These are phyloP conservation scores for Luperina nickerlii DNA, from an alignment of 2,888 invertebrate genomes.

Conservation along the genomic window DNA sequence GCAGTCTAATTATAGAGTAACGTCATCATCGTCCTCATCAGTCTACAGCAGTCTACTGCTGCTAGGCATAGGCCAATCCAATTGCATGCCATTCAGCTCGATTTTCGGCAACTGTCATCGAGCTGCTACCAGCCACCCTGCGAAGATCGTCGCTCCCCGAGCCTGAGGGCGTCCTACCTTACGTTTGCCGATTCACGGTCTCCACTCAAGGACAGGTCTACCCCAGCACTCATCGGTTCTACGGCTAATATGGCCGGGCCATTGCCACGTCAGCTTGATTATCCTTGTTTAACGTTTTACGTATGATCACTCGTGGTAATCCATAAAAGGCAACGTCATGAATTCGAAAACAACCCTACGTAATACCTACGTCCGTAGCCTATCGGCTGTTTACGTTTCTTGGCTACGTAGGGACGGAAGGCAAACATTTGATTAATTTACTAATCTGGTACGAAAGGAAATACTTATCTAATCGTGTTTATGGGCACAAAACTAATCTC, in stretches of 20 bases:
- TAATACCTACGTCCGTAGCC: slow-evolving; percentile 53
- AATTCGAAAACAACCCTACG: slow-evolving; percentile 29
- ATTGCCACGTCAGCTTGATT: background rate
- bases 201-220: background rate
- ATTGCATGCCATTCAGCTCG: background rate
- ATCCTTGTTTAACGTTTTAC: background rate
- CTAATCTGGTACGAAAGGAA: slow-evolving; percentile 52
- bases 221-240: background rate
- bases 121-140: background rate
- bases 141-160: background rate
- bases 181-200: background rate
- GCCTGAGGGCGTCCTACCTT: background rate
- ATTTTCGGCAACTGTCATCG: background rate
- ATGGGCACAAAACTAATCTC: slow-evolving; percentile 36
- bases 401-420: slow-evolving; percentile 45
- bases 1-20: background rate
- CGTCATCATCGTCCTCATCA: background rate
- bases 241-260: background rate
- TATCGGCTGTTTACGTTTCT: slow-evolving; percentile 48
- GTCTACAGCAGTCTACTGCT: background rate
- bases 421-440: slow-evolving; percentile 61
- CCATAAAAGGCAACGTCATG: slow-evolving; percentile 19
- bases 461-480: slow-evolving; percentile 37
- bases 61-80: background rate
- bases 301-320: background rate